Evolutionary conservation across 2,113 vertebrate genomes (phyloP).

Genomic region (Tachuris rubrigastra): DNA sequence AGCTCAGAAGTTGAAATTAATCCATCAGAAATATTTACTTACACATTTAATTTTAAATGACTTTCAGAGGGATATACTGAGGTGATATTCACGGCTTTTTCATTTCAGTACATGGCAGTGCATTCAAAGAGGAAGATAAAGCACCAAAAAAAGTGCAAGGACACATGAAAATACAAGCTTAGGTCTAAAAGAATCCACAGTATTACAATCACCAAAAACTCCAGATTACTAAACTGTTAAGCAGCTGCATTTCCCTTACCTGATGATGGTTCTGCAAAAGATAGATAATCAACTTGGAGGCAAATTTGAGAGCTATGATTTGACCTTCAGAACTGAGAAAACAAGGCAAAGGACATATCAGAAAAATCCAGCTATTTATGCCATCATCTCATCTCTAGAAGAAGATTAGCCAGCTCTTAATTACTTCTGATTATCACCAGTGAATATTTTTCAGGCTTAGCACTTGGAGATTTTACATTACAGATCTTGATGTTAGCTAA

Average conservation of each 20-base stretch:
- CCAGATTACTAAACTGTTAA: neutral
- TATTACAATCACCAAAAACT: neutral
- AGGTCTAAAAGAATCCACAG: neutral
- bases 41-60: neutral
- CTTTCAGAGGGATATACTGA: neutral
- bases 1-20: neutral
- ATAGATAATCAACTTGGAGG: conserved; percentile 80
- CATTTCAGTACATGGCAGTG: neutral
- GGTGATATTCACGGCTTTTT: neutral
- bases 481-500: neutral
- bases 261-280: conserved; percentile 66
- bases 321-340: conserved; percentile 85
- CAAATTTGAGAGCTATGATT: conserved; percentile 82
- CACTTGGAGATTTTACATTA: neutral
- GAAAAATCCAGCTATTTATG: neutral
- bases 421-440: neutral
- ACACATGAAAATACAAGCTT: neutral
- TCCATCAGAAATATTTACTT: neutral
- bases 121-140: neutral
- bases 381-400: neutral
- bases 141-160: neutral
- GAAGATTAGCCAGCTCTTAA: neutral
- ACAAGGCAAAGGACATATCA: neutral
- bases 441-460: neutral
- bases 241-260: conserved; percentile 65